Percentiles rank a stretch among this genome's conserved stretches.
Evolutionary conservation across 2,888 invertebrate genomes (phyloP).

Genomic region (Encarsia formosa): DNA sequence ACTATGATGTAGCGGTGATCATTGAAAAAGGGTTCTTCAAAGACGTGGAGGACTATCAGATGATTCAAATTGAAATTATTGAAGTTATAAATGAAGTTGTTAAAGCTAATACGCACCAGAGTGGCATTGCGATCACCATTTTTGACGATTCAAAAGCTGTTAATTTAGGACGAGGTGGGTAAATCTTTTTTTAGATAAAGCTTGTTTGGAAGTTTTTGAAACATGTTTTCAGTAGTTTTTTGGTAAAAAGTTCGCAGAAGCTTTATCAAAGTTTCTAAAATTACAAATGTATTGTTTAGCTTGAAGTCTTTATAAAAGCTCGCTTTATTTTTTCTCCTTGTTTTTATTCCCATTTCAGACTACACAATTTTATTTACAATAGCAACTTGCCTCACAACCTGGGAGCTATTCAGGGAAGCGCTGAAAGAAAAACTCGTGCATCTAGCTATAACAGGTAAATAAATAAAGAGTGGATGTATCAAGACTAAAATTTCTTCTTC

Average conservation of each 20-base stretch:
- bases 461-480: no score
- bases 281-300: no score
- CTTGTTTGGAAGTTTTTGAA: not conserved
- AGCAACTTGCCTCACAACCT: conserved; percentile 71
- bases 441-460: conserved; percentile 70
- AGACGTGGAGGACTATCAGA: conserved; percentile 55
- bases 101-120: conserved; percentile 63
- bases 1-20: conserved; percentile 58
- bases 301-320: no score
- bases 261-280: no score
- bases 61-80: conserved; percentile 57
- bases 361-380: conserved; percentile 70
- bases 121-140: conserved; percentile 66
- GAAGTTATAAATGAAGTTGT: conserved; percentile 62
- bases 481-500: no score
- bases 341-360: conserved; percentile 52
- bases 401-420: conserved; percentile 64
- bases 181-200: conserved; percentile 1
- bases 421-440: conserved; percentile 64
- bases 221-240: not conserved
- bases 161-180: conserved; percentile 66
- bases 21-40: conserved; percentile 67
- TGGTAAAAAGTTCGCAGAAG: no score
- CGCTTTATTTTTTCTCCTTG: no score
- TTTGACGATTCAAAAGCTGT: conserved; percentile 67